Evolutionary conservation across 2,888 invertebrate species (phyloP).

Genomic region (Bembecia ichneumoniformis): DNA sequence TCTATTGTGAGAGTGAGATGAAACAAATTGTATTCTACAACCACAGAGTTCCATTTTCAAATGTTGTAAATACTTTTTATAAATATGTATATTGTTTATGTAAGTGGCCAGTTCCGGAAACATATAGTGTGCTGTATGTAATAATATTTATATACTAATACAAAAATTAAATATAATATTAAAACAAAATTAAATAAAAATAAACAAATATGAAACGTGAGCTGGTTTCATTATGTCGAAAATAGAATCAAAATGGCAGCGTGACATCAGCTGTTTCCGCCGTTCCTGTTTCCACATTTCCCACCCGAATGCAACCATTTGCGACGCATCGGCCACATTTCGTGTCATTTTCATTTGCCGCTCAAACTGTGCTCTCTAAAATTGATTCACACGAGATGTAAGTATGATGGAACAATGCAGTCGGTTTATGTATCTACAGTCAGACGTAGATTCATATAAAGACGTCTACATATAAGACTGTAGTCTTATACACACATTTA

Average conservation of each 20-base stretch:
- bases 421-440: slow-evolving; percentile 25
- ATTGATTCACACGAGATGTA: slow-evolving; percentile 33
- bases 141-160: not conserved
- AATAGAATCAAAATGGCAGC: slow-evolving; percentile 27
- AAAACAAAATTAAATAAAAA: not conserved
- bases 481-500: no score
- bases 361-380: slow-evolving; percentile 17
- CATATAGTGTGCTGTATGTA: no score
- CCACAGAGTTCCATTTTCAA: no score
- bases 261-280: slow-evolving; percentile 17
- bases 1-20: no score
- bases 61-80: no score
- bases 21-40: no score
- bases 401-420: slow-evolving; percentile 50
- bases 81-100: no score
- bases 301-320: slow-evolving; percentile 23
- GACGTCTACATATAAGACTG: no score
- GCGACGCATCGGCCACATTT: slow-evolving; percentile 31
- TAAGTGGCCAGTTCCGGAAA: no score
- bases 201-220: not conserved
- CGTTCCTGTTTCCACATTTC: slow-evolving; percentile 30
- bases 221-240: slow-evolving; percentile 21
- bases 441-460: no score
- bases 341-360: slow-evolving; percentile 24
- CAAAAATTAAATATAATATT: not conserved